Evolutionary conservation across 2,888 invertebrate species (phyloP).

Genomic region (Heliconius hortense): DNA sequence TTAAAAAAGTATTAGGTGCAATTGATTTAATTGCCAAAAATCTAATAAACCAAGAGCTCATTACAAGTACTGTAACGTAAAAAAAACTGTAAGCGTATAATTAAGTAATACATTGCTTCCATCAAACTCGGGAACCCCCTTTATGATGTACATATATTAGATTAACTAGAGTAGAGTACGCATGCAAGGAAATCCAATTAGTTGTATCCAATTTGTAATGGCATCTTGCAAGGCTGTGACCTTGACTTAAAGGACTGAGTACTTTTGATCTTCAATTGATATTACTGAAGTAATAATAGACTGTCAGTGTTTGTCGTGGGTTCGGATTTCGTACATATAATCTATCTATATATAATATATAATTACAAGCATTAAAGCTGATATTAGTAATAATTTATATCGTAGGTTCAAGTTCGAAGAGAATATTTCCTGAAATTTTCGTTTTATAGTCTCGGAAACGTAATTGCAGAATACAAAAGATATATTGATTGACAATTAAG

Average conservation of each 20-base stretch:
- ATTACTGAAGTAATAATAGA: background rate
- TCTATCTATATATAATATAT: no score
- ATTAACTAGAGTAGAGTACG: constrained; percentile 56
- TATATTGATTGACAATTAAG: no score
- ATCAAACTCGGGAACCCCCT: constrained; percentile 33
- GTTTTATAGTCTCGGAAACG: no score
- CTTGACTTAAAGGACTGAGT: constrained; percentile 54
- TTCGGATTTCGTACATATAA: background rate
- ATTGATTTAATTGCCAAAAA: background rate
- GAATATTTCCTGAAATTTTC: background rate
- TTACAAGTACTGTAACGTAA: background rate
- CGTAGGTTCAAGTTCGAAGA: background rate
- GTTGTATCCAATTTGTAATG: constrained; percentile 64
- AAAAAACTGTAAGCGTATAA: background rate
- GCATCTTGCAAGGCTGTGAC: constrained; percentile 51
- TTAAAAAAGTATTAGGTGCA: no score
- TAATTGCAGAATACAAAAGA: no score
- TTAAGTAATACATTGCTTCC: background rate
- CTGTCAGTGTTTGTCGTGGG: background rate
- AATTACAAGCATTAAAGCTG: no score
- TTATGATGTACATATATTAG: constrained; percentile 54
- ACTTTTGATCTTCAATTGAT: constrained; percentile 37
- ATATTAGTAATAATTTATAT: no score
- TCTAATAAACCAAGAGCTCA: background rate
- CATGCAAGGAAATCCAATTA: constrained; percentile 64